These are phyloP conservation scores for Drosophila willistoni DNA, from an alignment of 1,140 invertebrate genomes.

Conservation along the genomic window DNA sequence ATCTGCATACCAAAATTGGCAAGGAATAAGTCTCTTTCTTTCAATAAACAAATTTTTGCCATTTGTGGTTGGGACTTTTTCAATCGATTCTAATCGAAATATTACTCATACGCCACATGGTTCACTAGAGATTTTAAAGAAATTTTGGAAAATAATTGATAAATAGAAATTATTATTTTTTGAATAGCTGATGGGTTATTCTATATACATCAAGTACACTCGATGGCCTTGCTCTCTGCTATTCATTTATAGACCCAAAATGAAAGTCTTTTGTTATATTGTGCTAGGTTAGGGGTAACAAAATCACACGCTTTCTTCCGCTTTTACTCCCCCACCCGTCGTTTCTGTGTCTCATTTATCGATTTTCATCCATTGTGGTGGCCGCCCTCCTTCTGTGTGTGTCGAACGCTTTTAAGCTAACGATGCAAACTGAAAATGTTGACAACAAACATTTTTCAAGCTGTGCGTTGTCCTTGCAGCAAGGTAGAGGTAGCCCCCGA, in stretches of 20 bases:
- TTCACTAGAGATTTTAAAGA: not conserved
- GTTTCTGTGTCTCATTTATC: conserved; percentile 63
- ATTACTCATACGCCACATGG: conserved; percentile 4
- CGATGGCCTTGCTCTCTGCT: conserved; percentile 47
- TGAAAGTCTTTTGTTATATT: conserved; percentile 55
- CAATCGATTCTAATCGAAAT: not conserved
- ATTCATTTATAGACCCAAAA: conserved; percentile 61
- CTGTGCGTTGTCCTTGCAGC: conserved; percentile 66
- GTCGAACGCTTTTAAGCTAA: conserved; percentile 76
- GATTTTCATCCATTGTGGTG: conserved; percentile 72
- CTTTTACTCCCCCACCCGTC: no score
- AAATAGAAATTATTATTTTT: not conserved
- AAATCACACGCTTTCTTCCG: conserved; percentile 64
- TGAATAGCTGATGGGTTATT: conserved; percentile 22
- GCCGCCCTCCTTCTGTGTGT: conserved; percentile 11
- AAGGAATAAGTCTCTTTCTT: not conserved
- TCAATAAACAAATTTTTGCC: not conserved
- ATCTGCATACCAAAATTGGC: not conserved
- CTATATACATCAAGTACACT: conserved; percentile 34
- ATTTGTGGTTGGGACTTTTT: no score
- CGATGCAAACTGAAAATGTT: conserved; percentile 82
- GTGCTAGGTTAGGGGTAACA: conserved; percentile 13
- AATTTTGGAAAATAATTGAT: not conserved
- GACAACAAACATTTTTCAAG: conserved; percentile 82
- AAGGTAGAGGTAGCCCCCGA: conserved; percentile 59